Evolutionary conservation across 2,113 vertebrate genomes (phyloP), one percentile per base, ranked within the genome.

Genomic region (Sapajus apella): DNA sequence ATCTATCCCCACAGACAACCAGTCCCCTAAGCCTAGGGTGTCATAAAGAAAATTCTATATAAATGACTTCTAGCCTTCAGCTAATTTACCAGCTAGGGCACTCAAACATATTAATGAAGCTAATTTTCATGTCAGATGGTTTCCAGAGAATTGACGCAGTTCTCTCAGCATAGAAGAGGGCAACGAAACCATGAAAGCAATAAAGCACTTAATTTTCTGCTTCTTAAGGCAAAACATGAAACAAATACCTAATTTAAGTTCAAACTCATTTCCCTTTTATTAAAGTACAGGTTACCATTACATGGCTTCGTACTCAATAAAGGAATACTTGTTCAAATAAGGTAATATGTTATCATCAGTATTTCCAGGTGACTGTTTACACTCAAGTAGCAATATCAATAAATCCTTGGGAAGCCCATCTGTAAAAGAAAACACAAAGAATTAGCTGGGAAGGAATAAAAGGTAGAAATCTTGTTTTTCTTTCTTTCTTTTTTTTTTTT

Each of bases 221-320:
- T 89, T 94, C 68, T 12, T n/a, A 58, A 30, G 2, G 35, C 70
- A 72, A 82, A 77, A 4, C 32, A 94, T 17, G n/a, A 50, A 85
- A 87, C 56, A 95, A 89, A 91, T 89, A 92, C 52, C 72, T 92
- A 68, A 91, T 96, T 86, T 94, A 97, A 93, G 96, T 97, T 98
- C 97, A 98, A 98, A 98, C 98, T 97, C 87, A 93, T 91, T 96
- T 98, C 97, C 98, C 96, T 96, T 99, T 99, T 99, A 99, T 99
- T 99, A 98, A 98, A 97, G 98, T 97, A 98, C 98, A 98, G 93
- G 80, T 98, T 95, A 96, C 79, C 91, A 93, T 93, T 93, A 96
- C 95, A 93, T 45, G 90, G 96, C 97, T 77, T 95, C 96, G 84
- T 97, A 98, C 97, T 97, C 98, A 98, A 97, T 98, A 98, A 98